These are phyloP conservation scores for Nannobrachium achirus DNA, from an alignment of 2,113 vertebrate species.

Conservation along the genomic window DNA sequence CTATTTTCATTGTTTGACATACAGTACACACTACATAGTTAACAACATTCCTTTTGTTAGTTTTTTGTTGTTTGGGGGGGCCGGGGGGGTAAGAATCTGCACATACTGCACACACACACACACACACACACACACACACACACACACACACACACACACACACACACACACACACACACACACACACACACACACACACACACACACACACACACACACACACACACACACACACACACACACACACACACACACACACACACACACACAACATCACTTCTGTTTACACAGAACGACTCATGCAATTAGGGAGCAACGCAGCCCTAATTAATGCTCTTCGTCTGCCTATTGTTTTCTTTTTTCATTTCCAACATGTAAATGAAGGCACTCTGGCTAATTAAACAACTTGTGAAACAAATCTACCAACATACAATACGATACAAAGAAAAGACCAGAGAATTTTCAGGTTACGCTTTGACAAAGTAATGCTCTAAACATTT, in stretches of 20 bases:
- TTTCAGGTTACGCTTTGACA: no score
- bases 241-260: not conserved
- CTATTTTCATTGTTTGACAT: not conserved
- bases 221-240: slow-evolving; percentile 15
- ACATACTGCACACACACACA: not conserved
- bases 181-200: slow-evolving; percentile 7
- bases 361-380: slow-evolving; percentile 62
- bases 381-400: slow-evolving; percentile 64
- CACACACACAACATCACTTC: slow-evolving; percentile 11
- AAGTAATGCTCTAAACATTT: no score
- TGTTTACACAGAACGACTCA: slow-evolving; percentile 32
- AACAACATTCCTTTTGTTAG: no score
- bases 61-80: no score
- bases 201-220: slow-evolving; percentile 2
- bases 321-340: slow-evolving; percentile 61
- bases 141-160: not conserved
- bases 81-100: no score
- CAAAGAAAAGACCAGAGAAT: slow-evolving; percentile 16
- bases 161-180: slow-evolving; percentile 8
- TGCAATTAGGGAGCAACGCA: slow-evolving; percentile 55
- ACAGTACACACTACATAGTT: no score
- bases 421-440: slow-evolving; percentile 33
- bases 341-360: slow-evolving; percentile 50
- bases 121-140: not conserved
- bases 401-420: slow-evolving; percentile 50